phyloP scores from a whole-genome alignment of 2,113 vertebrate genomes.

The Brachyistius frenatus region DNA sequence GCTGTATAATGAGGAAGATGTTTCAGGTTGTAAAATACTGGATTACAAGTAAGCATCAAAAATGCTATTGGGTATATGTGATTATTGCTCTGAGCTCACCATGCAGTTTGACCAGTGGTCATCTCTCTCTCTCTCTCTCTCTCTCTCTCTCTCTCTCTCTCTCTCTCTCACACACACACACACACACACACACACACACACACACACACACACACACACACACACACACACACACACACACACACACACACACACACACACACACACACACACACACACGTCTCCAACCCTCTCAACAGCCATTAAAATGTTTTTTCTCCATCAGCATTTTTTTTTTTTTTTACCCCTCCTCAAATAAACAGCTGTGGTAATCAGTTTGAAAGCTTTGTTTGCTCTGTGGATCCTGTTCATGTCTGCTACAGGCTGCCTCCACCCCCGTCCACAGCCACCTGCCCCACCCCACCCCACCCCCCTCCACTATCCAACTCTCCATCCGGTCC shows the following conservation, averaged over 20 bases:
- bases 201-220: conserved; percentile 27
- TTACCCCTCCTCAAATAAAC: conserved; percentile 73
- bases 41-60: conserved; percentile 14
- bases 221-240: conserved; percentile 27
- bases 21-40: conserved; percentile 3
- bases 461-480: not conserved
- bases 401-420: conserved; percentile 69
- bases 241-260: not conserved
- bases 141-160: too few species aligned
- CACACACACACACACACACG: conserved; percentile 22
- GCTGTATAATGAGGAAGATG: conserved; percentile 7
- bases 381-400: conserved; percentile 82
- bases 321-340: conserved; percentile 71
- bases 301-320: conserved; percentile 66
- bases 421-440: conserved; percentile 27
- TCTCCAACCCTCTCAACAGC: conserved; percentile 28
- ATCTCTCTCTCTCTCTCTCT: not conserved
- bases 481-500: conserved; percentile 54
- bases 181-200: conserved; percentile 24
- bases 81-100: conserved; percentile 15
- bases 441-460: conserved; percentile 24
- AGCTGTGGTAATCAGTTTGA: conserved; percentile 84
- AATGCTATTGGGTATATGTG: conserved; percentile 9
- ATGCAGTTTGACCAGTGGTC: conserved; percentile 19
- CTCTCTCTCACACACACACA: conserved; percentile 7